These are phyloP conservation scores for Chrysina gloriosa DNA, from an alignment of 2,888 invertebrate species.

Conservation along the genomic window DNA sequence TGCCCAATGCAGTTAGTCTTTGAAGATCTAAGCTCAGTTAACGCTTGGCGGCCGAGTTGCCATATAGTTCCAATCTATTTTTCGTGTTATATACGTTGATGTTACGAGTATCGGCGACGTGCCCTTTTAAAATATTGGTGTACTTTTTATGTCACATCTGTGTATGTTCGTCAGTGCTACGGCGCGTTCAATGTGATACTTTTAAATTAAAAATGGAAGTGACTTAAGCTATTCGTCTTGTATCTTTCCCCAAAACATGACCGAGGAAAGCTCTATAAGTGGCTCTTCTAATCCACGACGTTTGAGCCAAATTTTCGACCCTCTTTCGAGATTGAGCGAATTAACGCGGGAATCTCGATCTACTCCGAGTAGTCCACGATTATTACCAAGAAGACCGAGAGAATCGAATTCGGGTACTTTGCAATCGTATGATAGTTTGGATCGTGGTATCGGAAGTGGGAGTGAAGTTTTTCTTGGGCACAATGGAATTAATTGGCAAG, in stretches of 20 bases:
- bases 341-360: slow-evolving; percentile 67
- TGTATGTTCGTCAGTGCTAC: background rate
- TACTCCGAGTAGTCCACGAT: slow-evolving; percentile 79
- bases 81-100: slow-evolving; percentile 10
- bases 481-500: slow-evolving; percentile 83
- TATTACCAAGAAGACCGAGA: slow-evolving; percentile 77
- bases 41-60: slow-evolving; percentile 44
- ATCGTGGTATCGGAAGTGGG: slow-evolving; percentile 56
- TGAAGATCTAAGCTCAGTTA: slow-evolving; percentile 57
- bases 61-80: slow-evolving; percentile 8
- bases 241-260: background rate
- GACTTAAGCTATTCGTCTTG: slow-evolving; percentile 32
- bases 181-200: background rate
- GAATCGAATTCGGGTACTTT: slow-evolving; percentile 67
- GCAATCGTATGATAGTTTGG: slow-evolving; percentile 53
- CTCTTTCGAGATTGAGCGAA: slow-evolving; percentile 80
- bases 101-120: slow-evolving; percentile 11
- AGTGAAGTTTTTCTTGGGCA: slow-evolving; percentile 57
- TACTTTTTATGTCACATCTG: no score
- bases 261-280: slow-evolving; percentile 20
- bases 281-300: slow-evolving; percentile 68
- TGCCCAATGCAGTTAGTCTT: slow-evolving; percentile 58
- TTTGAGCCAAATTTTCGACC: slow-evolving; percentile 86
- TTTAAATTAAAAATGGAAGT: slow-evolving; percentile 37
- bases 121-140: no score